phyloP scores from a whole-genome alignment of 92 coral and sea anemone species.

The Hydrozoanthus gracilis region DNA sequence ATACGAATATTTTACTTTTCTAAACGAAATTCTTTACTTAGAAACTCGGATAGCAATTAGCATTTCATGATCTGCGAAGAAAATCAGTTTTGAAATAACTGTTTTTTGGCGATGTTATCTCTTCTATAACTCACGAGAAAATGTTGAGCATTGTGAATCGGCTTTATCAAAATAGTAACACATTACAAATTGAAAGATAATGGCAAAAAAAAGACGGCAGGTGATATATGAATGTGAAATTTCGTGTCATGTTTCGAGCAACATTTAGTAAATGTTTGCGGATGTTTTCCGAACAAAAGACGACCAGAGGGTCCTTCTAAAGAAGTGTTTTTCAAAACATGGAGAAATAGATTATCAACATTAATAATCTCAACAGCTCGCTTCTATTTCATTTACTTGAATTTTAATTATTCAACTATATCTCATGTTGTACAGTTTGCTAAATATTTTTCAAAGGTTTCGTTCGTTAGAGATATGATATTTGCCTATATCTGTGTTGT shows the following conservation, averaged over 20 bases:
- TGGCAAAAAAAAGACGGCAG: conserved; percentile 1
- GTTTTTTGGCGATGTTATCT: conserved; percentile 27
- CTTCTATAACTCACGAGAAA: conserved; percentile 4
- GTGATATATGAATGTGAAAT: background rate
- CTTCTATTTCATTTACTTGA: background rate
- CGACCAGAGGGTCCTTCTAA: conserved; percentile 10
- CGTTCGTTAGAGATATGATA: background rate
- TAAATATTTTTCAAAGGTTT: background rate
- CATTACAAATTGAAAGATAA: conserved; percentile 39
- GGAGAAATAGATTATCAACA: background rate
- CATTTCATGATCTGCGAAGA: background rate
- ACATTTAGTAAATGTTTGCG: conserved; percentile 16
- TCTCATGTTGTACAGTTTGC: conserved; percentile 5
- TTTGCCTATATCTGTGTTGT: background rate
- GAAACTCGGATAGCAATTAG: background rate
- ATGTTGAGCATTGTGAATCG: background rate
- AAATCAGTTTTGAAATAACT: background rate
- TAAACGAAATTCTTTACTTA: background rate
- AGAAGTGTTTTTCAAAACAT: conserved; percentile 19
- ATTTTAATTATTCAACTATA: conserved; percentile 4
- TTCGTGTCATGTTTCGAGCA: conserved; percentile 8
- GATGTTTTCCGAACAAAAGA: conserved; percentile 17
- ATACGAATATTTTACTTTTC: background rate
- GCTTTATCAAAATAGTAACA: conserved; percentile 28
- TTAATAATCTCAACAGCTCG: too few species aligned